phyloP scores from a whole-genome alignment of 2,113 vertebrate species.

The Litocranius walleri region DNA sequence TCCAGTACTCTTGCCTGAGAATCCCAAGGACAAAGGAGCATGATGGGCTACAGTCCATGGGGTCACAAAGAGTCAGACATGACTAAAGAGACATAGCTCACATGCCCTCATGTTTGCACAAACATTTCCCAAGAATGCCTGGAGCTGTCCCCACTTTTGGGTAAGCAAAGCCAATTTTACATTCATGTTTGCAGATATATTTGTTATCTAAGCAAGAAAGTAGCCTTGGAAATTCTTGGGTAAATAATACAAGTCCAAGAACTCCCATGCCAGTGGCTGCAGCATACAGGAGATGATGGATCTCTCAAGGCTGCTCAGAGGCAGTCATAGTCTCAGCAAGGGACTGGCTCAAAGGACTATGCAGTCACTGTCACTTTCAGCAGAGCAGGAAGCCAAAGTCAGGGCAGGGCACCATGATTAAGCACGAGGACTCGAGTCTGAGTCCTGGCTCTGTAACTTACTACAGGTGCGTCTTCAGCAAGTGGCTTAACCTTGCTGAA shows the following conservation, averaged over 20 bases:
- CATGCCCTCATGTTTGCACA: not conserved
- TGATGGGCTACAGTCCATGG: not conserved
- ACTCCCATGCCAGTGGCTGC: not conserved
- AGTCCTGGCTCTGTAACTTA: not conserved
- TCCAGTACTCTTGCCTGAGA: not conserved
- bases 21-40: not conserved
- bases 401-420: not conserved
- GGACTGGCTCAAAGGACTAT: not conserved
- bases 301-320: not conserved
- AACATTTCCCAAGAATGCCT: not conserved
- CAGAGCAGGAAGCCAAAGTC: not conserved
- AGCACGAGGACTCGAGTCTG: not conserved
- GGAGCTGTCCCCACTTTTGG: not conserved
- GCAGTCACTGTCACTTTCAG: not conserved
- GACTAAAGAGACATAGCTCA: rapidly evolving
- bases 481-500: not conserved
- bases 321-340: not conserved
- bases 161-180: slow-evolving; percentile 26
- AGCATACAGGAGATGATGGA: not conserved
- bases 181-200: slow-evolving; percentile 51
- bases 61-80: not conserved
- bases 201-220: slow-evolving; percentile 50
- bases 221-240: slow-evolving; percentile 49
- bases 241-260: slow-evolving; percentile 56
- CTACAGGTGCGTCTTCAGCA: not conserved